A percentile compares a stretch with the other conserved stretches of the same genome.
Evolutionary conservation across 2,888 invertebrate species (phyloP).

Genomic region (Drosophila rellima): DNA sequence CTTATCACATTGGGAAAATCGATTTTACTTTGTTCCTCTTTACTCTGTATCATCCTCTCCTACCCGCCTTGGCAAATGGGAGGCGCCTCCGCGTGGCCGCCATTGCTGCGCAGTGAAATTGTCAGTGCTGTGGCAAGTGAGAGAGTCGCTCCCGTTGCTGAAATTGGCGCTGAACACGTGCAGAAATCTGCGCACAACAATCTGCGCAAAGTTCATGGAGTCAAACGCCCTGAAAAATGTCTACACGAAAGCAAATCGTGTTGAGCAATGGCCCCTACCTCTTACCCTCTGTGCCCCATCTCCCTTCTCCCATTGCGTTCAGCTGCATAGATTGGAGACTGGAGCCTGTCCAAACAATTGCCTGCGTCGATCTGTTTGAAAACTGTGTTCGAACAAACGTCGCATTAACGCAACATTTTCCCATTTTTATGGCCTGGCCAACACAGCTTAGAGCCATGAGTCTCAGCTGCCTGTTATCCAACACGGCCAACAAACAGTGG

Average conservation of each 20-base stretch:
- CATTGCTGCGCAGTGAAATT: constrained; percentile 75
- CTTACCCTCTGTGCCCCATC: not conserved
- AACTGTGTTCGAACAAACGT: constrained; percentile 79
- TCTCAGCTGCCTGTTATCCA: constrained; percentile 77
- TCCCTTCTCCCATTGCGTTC: not conserved
- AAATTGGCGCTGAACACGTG: constrained; percentile 47
- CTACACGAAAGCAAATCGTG: constrained; percentile 49
- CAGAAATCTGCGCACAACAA: constrained; percentile 43
- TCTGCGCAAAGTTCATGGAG: constrained; percentile 54
- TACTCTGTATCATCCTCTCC: not conserved
- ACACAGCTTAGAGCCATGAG: constrained; percentile 27
- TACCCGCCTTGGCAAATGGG: constrained; percentile 42
- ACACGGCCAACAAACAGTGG: constrained; percentile 58
- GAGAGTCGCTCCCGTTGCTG: constrained; percentile 18
- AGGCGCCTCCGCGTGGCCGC: constrained; percentile 63
- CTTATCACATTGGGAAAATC: constrained; percentile 77
- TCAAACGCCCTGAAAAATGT: constrained; percentile 60
- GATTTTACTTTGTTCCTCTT: constrained; percentile 57
- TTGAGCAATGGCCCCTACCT: constrained; percentile 33
- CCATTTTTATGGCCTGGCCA: constrained; percentile 66
- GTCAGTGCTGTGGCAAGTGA: constrained; percentile 9
- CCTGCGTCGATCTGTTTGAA: constrained; percentile 77
- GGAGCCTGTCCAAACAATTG: constrained; percentile 74
- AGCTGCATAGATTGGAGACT: constrained; percentile 28
- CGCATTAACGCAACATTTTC: constrained; percentile 80